Base-by-base conservation (phyloP, 2,888 invertebrate genomes). In the Clusia tigrina region DNA sequence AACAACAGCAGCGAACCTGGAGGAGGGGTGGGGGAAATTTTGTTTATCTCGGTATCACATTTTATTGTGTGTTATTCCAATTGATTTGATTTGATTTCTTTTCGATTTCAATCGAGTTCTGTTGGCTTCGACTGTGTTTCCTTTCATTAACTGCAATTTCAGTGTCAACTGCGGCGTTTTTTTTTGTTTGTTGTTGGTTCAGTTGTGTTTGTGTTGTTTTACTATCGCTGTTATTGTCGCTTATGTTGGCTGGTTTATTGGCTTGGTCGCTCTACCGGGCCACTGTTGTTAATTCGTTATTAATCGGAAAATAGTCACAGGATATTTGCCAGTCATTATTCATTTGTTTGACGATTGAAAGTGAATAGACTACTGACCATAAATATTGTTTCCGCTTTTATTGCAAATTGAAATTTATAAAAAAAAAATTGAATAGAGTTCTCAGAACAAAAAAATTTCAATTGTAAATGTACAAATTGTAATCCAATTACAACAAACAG, bases 281-380 rank as follows among this genome's bases (percentile, higher is more conserved):
- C n/a, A n/a, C n/a, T 42, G 32, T 52, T 54, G 63, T 58, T 58
- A 63, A 63, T 63, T 58, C 17, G 53, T 37, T 9, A 52, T 54
- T 54, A 46, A 42, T 38, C 46, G 46, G 54, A 25, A 42, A 38
- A 60, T 60, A 60, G 53, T 60, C 55, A n/a, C n/a, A n/a, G n/a
- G n/a, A n/a, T n/a, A n/a, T n/a, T n/a, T n/a, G n/a, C n/a, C n/a
- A n/a, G n/a, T n/a, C n/a, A 32, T 32, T 12, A 32, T 32, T 32
- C 60, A 60, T 62, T 62, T 55, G 57, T 58, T 63, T 24, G 58
- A 63, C 56, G 63, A 61, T 63, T 66, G 63, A 66, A 54, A 63
- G 63, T 60, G 58, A 66, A 66, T 42, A 61, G 60, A 53, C 53
- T 60, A 57, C 60, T 51, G 32, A 62, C 62, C 65, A 57, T 62